These are phyloP conservation scores for Halichoeres trimaculatus DNA, from an alignment of 2,113 vertebrate species.

Conservation along the genomic window DNA sequence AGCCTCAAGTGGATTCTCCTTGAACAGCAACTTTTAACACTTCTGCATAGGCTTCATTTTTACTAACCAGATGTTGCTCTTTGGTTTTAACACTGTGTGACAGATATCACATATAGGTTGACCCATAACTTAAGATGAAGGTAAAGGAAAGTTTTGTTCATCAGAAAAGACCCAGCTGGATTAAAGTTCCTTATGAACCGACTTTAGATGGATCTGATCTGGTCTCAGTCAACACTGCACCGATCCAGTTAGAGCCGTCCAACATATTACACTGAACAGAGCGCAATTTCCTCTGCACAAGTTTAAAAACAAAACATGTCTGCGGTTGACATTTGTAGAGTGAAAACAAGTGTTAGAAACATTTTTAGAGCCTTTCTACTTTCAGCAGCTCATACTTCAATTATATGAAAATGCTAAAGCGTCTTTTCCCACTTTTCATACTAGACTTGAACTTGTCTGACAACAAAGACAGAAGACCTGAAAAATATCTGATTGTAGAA, in stretches of 20 bases:
- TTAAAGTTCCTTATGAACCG: neutral
- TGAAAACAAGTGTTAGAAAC: neutral
- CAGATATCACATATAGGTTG: neutral
- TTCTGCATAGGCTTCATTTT: too few relatives aligned
- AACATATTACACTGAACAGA: neutral
- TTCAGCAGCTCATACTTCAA: neutral
- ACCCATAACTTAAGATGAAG: too few relatives aligned
- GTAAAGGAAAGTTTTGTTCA: too few relatives aligned
- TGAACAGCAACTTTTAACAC: too few relatives aligned
- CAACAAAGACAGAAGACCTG: neutral
- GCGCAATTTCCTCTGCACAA: constrained; percentile 7
- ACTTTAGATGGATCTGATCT: constrained; percentile 2
- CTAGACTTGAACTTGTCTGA: neutral
- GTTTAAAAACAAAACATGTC: constrained; percentile 15
- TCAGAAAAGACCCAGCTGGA: neutral
- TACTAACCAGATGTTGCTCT: too few relatives aligned
- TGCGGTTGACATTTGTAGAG: constrained; percentile 1
- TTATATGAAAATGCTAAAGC: neutral
- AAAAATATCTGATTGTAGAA: neutral
- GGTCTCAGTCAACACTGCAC: neutral
- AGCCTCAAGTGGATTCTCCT: too few relatives aligned
- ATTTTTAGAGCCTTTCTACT: constrained; percentile 8
- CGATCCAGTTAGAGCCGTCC: constrained; percentile 9
- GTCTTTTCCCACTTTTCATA: neutral
- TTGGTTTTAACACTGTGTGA: neutral